phyloP scores from a whole-genome alignment of 2,113 vertebrate genomes.

The Sapayoa aenigma region DNA sequence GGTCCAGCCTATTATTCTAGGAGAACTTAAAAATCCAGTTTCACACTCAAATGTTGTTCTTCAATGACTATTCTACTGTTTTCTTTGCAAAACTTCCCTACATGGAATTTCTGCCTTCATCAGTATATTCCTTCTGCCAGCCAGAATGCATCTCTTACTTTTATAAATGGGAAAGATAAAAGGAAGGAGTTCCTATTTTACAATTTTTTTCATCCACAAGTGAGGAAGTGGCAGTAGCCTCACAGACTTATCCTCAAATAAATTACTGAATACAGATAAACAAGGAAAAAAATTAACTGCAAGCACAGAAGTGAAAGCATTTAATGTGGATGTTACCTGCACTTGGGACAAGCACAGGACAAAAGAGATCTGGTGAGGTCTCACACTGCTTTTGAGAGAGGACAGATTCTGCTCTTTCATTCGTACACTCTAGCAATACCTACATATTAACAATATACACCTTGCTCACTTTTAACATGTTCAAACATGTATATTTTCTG shows the following conservation, averaged over 20 bases:
- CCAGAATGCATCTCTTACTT: not conserved
- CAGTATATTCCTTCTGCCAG: not conserved
- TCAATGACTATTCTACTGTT: not conserved
- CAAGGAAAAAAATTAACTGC: not conserved
- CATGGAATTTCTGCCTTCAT: not conserved
- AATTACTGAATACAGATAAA: not conserved
- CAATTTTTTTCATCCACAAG: not conserved
- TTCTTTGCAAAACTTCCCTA: not conserved
- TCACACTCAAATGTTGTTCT: not conserved
- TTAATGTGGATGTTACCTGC: not conserved
- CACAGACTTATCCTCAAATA: not conserved
- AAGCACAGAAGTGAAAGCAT: not conserved
- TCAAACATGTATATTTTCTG: not conserved
- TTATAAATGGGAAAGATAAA: not conserved
- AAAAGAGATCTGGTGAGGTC: not conserved
- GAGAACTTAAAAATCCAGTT: not conserved
- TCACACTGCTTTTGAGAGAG: not conserved
- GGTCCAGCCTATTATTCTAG: not conserved
- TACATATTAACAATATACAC: not conserved
- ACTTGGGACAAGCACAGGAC: not conserved
- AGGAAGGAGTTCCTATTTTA: not conserved
- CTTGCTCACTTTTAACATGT: not conserved
- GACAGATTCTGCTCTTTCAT: not conserved
- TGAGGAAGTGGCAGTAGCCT: not conserved
- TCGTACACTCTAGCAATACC: not conserved